These are phyloP conservation scores for Carassius carassius DNA, from an alignment of 2,113 vertebrate genomes.

Conservation along the genomic window DNA sequence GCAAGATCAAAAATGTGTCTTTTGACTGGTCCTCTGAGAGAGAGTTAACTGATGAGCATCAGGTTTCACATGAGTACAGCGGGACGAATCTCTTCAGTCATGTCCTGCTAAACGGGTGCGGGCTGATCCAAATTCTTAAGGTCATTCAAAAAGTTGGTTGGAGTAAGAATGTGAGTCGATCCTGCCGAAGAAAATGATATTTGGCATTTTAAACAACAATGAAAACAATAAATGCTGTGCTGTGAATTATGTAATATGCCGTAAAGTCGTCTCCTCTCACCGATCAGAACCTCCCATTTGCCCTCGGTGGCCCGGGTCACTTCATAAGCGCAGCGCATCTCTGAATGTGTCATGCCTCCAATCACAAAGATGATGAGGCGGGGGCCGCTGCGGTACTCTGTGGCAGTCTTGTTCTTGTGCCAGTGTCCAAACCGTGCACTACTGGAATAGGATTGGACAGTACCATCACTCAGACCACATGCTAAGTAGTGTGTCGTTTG, in stretches of 20 bases:
- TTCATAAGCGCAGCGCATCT: constrained; percentile 90
- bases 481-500: not conserved
- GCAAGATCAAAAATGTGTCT: constrained; percentile 50
- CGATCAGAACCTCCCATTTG: constrained; percentile 92
- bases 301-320: constrained; percentile 83
- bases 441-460: constrained; percentile 41
- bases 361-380: constrained; percentile 85
- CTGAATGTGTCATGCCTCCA: constrained; percentile 85
- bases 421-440: constrained; percentile 90
- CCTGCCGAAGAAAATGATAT: constrained; percentile 65
- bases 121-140: constrained; percentile 81
- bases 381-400: constrained; percentile 82
- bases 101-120: constrained; percentile 55
- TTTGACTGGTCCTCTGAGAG: constrained; percentile 28
- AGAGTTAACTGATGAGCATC: not conserved
- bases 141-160: constrained; percentile 82
- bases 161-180: constrained; percentile 88
- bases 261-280: constrained; percentile 61
- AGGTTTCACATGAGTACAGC: not conserved
- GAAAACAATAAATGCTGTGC: not conserved
- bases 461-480: not conserved
- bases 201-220: not conserved
- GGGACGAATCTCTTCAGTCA: not conserved
- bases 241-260: too few relatives aligned
- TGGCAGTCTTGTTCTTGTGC: constrained; percentile 83